Conservation (phyloP, 2,113 vertebrate species). For the Corvus moneduloides region DNA sequence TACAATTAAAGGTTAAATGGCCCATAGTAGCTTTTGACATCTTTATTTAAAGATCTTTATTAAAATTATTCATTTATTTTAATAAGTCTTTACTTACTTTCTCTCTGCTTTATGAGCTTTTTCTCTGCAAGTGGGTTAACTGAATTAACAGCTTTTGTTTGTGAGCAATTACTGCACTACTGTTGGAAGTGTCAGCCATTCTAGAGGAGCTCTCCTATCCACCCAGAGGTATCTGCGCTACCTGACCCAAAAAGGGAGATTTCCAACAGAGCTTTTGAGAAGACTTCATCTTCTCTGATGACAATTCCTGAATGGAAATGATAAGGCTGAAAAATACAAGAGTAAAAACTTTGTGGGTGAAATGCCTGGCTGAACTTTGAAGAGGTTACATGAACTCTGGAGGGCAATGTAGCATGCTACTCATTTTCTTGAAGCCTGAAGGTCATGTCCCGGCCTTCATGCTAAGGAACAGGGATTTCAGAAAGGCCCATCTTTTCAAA, state of each 20-base stretch:
- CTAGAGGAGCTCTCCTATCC: not conserved
- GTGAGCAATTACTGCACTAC: not conserved
- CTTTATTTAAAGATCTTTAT: not conserved
- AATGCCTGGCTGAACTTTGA: not conserved
- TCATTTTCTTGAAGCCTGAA: not conserved
- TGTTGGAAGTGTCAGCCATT: not conserved
- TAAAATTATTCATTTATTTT: not conserved
- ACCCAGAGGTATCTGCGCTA: not conserved
- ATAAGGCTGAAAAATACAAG: not conserved
- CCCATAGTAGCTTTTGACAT: not conserved
- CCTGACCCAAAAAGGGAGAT: not conserved
- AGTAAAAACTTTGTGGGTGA: not conserved
- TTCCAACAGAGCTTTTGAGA: not conserved
- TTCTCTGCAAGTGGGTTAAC: not conserved
- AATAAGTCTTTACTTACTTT: not conserved
- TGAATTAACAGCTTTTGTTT: not conserved
- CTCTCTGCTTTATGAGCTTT: not conserved
- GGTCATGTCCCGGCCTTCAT: not conserved
- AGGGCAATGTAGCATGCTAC: rapidly evolving
- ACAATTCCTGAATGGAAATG: not conserved
- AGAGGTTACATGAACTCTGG: not conserved
- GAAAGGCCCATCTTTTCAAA: not conserved
- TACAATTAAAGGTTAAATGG: not conserved
- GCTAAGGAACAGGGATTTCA: not conserved
- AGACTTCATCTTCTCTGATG: not conserved